Base-by-base conservation (phyloP, 2,888 invertebrate species). In the Caenorhabditis sp. region DNA sequence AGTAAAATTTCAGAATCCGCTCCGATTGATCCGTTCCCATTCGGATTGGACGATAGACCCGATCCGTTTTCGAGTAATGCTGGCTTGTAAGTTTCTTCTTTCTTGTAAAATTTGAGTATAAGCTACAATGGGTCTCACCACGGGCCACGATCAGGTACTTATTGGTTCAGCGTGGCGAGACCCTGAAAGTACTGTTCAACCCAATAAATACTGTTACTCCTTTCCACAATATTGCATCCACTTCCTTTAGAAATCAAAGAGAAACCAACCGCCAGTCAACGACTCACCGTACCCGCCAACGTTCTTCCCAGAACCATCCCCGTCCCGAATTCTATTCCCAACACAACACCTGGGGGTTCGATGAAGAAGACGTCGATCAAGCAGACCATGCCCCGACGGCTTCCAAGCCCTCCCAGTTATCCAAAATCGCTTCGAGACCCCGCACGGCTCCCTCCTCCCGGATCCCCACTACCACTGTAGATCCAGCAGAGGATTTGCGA, bases 331-430 rank as follows among this genome's bases (percentile, higher is more conserved):
- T 67, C n/a, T 80, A 44, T 53, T 53, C 60, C 58, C 69, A 80
- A 44, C 61, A 80, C 8, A 80, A 80, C 50, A 58, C 74, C 0
- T 80, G 80, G 80, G 80, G 80, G 24, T 80, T 80, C 28, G 60
- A 50, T 6, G 51, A 58, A 8, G 68, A 68, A 18, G 72, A 4
- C 32, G n/a, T 37, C 0, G 56, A 58, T 20, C 22, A 62, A 22
- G 71, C n/a, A n/a, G n/a, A n/a, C n/a, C n/a, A n/a, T n/a, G n/a
- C n/a, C n/a, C n/a, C n/a, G n/a, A n/a, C n/a, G n/a, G n/a, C n/a
- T n/a, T n/a, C n/a, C n/a, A n/a, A n/a, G n/a, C n/a, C n/a, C n/a
- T n/a, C n/a, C n/a, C n/a, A n/a, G n/a, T n/a, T n/a, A n/a, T n/a
- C n/a, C n/a, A n/a, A 20, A 8, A 56, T 71, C 20, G 53, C 61